These are phyloP conservation scores for Carettochelys insculpta DNA, from an alignment of 2,113 vertebrate genomes.

Conservation along the genomic window DNA sequence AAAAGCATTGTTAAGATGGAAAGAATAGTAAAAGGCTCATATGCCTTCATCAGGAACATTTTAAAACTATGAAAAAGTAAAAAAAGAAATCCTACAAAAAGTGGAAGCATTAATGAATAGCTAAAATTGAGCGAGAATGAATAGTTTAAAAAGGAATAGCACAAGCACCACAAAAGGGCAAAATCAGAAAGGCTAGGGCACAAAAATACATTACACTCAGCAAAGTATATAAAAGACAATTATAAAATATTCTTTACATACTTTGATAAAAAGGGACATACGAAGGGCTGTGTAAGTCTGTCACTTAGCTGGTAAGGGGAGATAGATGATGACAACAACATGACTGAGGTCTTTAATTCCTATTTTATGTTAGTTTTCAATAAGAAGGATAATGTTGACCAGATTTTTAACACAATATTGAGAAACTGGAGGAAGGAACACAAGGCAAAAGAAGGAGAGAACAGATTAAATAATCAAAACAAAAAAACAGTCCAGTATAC, in stretches of 20 bases:
- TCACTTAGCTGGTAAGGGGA: not conserved
- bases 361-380: too few relatives aligned
- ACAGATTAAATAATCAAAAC: not conserved
- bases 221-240: not conserved
- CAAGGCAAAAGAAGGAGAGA: not conserved
- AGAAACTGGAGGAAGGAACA: not conserved
- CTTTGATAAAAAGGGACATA: not conserved
- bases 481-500: too few relatives aligned
- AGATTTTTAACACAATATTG: not conserved
- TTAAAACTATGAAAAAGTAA: not conserved
- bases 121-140: not conserved
- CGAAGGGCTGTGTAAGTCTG: not conserved
- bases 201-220: not conserved
- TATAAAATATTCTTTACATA: not conserved
- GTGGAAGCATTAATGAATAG: not conserved
- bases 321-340: not conserved
- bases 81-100: not conserved
- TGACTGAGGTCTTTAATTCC: not conserved
- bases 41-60: not conserved
- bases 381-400: too few relatives aligned
- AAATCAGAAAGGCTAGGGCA: not conserved
- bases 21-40: not conserved
- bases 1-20: not conserved
- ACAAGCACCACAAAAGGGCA: not conserved
- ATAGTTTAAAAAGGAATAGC: not conserved